Evolutionary conservation across 2,797 vertebrate species (phyloP).

Genomic region (Girardinus metallicus): DNA sequence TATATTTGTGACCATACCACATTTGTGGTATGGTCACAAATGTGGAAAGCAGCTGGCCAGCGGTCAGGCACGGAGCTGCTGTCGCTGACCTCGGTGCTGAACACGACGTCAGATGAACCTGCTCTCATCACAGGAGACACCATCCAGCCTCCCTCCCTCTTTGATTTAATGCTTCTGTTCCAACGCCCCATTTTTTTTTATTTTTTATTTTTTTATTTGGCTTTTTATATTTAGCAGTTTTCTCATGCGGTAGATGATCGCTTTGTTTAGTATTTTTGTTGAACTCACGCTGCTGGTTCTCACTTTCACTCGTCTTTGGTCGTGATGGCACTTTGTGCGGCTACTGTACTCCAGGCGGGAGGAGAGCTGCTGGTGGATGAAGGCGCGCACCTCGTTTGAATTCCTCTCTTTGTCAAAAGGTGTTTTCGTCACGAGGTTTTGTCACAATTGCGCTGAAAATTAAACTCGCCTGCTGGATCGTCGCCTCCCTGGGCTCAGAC

Average conservation of each 20-base stretch:
- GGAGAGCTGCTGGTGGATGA: constrained; percentile 77
- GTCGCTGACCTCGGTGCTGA: constrained; percentile 85
- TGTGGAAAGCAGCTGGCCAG: constrained; percentile 51
- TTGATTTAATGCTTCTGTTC: constrained; percentile 58
- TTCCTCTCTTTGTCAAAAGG: constrained; percentile 47
- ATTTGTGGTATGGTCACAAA: too few species aligned
- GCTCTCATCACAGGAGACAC: constrained; percentile 70
- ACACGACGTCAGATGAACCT: constrained; percentile 73
- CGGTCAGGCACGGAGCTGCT: constrained; percentile 54
- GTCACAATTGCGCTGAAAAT: constrained; percentile 10
- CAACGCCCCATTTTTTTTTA: constrained; percentile 45
- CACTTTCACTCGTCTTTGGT: constrained; percentile 36
- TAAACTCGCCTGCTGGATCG: constrained; percentile 25
- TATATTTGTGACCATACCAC: too few species aligned
- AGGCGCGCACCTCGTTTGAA: constrained; percentile 78
- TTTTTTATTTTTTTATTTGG: constrained; percentile 32
- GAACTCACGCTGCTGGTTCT: constrained; percentile 24
- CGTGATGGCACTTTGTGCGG: constrained; percentile 80
- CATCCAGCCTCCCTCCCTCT: constrained; percentile 64
- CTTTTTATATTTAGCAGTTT: constrained; percentile 1
- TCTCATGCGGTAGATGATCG: background rate
- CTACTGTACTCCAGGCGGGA: constrained; percentile 70
- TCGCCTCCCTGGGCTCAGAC: constrained; percentile 38
- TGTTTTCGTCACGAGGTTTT: constrained; percentile 38
- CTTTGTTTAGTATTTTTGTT: background rate